These are phyloP conservation scores for Hylia prasina DNA, from an alignment of 2,113 vertebrate genomes.

Conservation along the genomic window DNA sequence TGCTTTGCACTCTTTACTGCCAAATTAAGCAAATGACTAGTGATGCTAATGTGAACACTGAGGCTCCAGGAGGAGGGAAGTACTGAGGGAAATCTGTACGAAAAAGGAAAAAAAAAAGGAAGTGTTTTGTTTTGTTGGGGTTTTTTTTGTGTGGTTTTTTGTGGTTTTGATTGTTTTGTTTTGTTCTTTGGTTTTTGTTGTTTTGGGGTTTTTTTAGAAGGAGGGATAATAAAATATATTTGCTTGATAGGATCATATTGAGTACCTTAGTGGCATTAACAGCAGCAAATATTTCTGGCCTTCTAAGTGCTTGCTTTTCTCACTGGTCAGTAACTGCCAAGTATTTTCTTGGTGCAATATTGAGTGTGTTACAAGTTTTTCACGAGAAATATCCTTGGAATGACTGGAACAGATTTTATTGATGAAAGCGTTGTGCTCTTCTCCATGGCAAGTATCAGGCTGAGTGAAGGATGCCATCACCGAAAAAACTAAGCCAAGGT, in stretches of 20 bases:
- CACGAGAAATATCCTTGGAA: not conserved
- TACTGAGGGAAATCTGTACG: not conserved
- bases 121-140: no score
- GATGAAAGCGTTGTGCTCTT: not conserved
- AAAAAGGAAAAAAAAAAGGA: not conserved
- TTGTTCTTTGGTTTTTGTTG: no score
- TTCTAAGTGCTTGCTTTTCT: not conserved
- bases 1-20: not conserved
- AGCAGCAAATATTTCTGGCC: not conserved
- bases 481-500: not conserved
- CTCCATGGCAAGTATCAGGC: not conserved
- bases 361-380: not conserved
- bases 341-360: not conserved
- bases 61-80: not conserved
- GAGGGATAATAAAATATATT: not conserved
- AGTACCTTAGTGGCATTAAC: not conserved
- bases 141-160: no score
- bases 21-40: not conserved
- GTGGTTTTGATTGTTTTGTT: not conserved
- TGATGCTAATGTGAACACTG: not conserved
- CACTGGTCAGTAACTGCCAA: not conserved
- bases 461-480: not conserved
- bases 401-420: not conserved
- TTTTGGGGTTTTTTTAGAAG: no score
- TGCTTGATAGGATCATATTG: not conserved